phyloP scores from a whole-genome alignment of 2,888 invertebrate species.

The Oscheius sp. region DNA sequence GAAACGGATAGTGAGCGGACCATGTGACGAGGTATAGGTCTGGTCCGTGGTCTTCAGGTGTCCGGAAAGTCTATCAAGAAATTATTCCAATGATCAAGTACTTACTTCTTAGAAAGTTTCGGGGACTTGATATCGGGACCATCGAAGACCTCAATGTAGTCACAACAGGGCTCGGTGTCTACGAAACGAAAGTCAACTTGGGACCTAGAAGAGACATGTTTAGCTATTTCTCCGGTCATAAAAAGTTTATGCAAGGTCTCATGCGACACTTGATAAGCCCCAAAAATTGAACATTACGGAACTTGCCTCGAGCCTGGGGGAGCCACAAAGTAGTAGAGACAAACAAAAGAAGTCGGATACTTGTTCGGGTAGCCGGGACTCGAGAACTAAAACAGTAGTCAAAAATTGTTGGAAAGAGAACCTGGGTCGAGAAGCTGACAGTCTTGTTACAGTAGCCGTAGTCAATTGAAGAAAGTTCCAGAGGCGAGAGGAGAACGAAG shows the following conservation, averaged over 20 bases:
- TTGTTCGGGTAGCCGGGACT: constrained; percentile 23
- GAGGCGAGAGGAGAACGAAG: background rate
- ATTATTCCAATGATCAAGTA: background rate
- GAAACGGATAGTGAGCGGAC: constrained; percentile 23
- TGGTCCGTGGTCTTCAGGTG: background rate
- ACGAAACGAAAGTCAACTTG: constrained; percentile 16
- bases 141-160: constrained; percentile 33
- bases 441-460: constrained; percentile 22
- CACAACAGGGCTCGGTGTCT: constrained; percentile 33
- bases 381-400: background rate
- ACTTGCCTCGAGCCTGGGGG: constrained; percentile 38
- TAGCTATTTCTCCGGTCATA: constrained; percentile 36
- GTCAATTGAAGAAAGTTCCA: background rate
- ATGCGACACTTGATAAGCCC: background rate
- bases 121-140: constrained; percentile 5
- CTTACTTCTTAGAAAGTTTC: constrained; percentile 11
- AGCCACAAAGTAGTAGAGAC: constrained; percentile 35
- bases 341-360: constrained; percentile 11
- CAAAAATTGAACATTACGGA: constrained; percentile 26
- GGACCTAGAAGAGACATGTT: constrained; percentile 34
- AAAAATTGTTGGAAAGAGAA: background rate
- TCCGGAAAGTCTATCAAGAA: constrained; percentile 25
- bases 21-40: background rate
- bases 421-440: background rate
- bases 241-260: background rate